Evolutionary conservation across 2,797 vertebrate species (phyloP).

Genomic region (Epinephelus awoara): DNA sequence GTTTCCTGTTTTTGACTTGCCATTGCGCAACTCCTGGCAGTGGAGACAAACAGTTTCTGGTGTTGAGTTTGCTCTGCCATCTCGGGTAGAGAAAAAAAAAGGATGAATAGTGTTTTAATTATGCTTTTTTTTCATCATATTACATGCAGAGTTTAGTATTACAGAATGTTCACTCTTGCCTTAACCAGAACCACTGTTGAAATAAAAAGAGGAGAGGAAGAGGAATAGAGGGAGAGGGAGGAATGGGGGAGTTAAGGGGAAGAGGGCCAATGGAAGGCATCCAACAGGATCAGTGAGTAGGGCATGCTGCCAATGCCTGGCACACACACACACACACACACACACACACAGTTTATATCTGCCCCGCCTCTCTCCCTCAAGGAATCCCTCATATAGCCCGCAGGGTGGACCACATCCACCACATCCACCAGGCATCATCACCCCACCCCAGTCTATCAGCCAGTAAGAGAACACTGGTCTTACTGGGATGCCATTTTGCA

Average conservation of each 20-base stretch:
- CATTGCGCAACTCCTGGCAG: conserved; percentile 19
- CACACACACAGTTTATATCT: conserved; percentile 52
- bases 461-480: conserved; percentile 42
- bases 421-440: conserved; percentile 57
- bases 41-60: neutral
- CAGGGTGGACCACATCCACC: conserved; percentile 69
- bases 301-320: conserved; percentile 81
- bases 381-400: conserved; percentile 68
- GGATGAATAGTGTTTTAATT: conserved; percentile 40
- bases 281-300: conserved; percentile 83
- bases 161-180: conserved; percentile 41
- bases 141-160: conserved; percentile 58
- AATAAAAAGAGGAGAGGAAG: conserved; percentile 47
- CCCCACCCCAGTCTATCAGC: conserved; percentile 37
- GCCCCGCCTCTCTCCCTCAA: conserved; percentile 68
- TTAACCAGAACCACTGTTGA: conserved; percentile 44
- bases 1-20: conserved; percentile 31
- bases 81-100: neutral
- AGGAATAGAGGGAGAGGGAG: conserved; percentile 52
- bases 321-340: conserved; percentile 68
- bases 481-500: conserved; percentile 56
- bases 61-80: conserved; percentile 12
- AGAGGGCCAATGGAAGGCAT: conserved; percentile 81
- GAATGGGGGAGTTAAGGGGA: conserved; percentile 68
- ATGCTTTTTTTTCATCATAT: conserved; percentile 50